Evolutionary conservation across 2,888 invertebrate species (phyloP).

Genomic region (Ommatoiulus sabulosus): DNA sequence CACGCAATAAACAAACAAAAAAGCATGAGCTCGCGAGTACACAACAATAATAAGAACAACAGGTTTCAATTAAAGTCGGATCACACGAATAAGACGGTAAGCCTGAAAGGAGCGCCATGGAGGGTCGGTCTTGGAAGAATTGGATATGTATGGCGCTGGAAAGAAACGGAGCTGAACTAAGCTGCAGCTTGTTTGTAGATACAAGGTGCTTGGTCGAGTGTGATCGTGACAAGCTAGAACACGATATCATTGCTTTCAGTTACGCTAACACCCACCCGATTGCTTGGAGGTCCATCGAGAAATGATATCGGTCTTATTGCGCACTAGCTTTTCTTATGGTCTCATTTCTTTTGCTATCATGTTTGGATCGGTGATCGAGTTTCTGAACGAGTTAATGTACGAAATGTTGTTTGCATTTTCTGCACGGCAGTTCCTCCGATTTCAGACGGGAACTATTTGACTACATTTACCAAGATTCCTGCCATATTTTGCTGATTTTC

Average conservation of each 20-base stretch:
- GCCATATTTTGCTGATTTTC: too few species aligned
- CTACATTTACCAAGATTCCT: too few species aligned
- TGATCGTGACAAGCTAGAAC: constrained; percentile 7
- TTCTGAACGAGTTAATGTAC: background rate
- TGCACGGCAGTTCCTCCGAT: too few species aligned
- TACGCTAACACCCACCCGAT: background rate
- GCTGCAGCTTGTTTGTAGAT: constrained; percentile 20
- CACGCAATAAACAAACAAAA: constrained; percentile 41
- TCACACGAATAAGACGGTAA: constrained; percentile 40
- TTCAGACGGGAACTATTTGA: too few species aligned
- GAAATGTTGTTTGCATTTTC: too few species aligned
- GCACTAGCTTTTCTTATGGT: background rate
- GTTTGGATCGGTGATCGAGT: background rate
- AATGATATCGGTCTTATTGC: background rate
- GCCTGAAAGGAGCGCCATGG: background rate
- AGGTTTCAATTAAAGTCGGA: constrained; percentile 45
- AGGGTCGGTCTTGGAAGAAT: background rate
- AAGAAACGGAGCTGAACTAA: constrained; percentile 13
- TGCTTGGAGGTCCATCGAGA: background rate
- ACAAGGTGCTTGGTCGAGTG: constrained; percentile 38
- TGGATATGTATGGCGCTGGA: background rate
- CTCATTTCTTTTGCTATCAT: background rate
- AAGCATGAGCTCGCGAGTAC: background rate
- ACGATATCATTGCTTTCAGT: background rate
- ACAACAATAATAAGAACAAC: constrained; percentile 47